Conservation (phyloP, 2,113 vertebrate species). For the Turnix velox region DNA sequence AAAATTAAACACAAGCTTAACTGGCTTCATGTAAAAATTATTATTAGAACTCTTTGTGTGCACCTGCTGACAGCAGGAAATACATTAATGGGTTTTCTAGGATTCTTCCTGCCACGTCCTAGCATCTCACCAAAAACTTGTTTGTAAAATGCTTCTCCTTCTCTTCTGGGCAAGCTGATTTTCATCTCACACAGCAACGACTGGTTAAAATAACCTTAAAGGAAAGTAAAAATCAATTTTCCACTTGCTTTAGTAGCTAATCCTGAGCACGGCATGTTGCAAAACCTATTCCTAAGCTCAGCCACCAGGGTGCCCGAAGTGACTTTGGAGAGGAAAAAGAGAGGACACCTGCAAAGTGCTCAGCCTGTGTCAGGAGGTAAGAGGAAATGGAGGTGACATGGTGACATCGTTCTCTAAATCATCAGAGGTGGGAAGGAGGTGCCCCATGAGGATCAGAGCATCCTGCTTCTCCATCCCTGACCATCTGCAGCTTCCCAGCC, state of each 20-base stretch:
- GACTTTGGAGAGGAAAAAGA: background rate
- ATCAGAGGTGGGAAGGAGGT: background rate
- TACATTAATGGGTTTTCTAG: background rate
- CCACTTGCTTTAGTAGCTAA: background rate
- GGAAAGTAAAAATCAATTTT: background rate
- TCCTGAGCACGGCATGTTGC: background rate
- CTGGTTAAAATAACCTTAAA: background rate
- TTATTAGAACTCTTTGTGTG: background rate
- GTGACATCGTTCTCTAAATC: background rate
- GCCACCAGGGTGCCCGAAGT: background rate
- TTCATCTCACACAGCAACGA: background rate
- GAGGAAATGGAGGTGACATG: fast-evolving
- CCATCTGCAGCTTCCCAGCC: background rate
- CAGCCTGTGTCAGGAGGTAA: background rate
- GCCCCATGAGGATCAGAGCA: fast-evolving
- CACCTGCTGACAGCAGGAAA: background rate
- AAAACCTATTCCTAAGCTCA: background rate
- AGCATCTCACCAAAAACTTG: background rate
- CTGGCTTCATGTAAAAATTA: background rate
- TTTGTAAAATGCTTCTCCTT: background rate
- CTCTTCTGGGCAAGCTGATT: background rate
- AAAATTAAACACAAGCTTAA: background rate
- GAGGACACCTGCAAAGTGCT: background rate
- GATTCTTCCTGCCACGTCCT: background rate
- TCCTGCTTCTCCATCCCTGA: background rate